Base-by-base conservation (phyloP, 2,113 vertebrate species). In the Machaerirhynchus nigripectus region DNA sequence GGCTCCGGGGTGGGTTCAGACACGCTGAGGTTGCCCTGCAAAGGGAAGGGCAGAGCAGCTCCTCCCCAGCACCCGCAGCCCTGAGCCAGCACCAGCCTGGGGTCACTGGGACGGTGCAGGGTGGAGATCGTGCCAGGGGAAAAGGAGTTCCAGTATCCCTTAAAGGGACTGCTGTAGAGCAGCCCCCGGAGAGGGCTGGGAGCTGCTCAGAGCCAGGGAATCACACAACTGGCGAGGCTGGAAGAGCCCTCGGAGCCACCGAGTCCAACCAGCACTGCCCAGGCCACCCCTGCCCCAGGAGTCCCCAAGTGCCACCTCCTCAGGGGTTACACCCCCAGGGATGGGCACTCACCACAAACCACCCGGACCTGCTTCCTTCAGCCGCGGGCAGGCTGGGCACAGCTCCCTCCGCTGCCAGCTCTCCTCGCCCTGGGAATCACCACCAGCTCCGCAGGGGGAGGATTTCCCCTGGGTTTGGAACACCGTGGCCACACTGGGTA, bases 301-400 rank as follows among this genome's bases (percentile, higher is more conserved):
- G 4, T 2, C 74, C 68, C 64, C 15, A 2, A 18, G 30, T 14
- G 30, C 40, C 70, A n/a, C 12, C 69, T 7, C 2, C 49, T 3
- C 14, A 8, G 67, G 18, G 31, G 47, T 13, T 35, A 22, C 47
- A 22, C 3, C 53, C 14, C n/a, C 56, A 10, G 35, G 59, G 59
- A 26, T 4, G 35, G 57, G 15, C 49, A 18, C 39, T 24, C 35
- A 15, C 14, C 56, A 16, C 47, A 4, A 9, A 2, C 35, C 61
- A 11, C 4, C 19, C n/a, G 4, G 35, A 24, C 4, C 56, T 6
- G 33, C 7, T 33, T 20, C 49, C 79, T 52, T 16, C 1, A 18
- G 23, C 8, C 50, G 3, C 0, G 4, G 44, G 3, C 9, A 30
- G 9, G 11, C 1, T 10, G 6, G 37, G 18, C 27, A 12, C 3